Conservation (phyloP, 2,113 vertebrate species). For the Eurystomus gularis region DNA sequence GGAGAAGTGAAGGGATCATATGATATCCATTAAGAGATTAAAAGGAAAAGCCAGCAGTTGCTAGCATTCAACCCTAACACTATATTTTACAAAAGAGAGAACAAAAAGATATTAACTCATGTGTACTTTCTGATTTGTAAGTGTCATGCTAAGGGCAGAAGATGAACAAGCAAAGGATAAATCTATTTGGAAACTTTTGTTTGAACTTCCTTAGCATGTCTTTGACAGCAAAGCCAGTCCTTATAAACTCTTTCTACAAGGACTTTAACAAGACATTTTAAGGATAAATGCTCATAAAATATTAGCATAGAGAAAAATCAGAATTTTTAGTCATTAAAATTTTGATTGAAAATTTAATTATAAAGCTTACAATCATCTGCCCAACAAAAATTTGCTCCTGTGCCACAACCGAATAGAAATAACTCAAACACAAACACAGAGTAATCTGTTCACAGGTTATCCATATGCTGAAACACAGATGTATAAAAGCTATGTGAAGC, state of each 20-base stretch:
- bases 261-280: slow-evolving; percentile 47
- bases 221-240: slow-evolving; percentile 41
- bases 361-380: neutral
- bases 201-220: slow-evolving; percentile 52
- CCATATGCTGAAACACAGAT: neutral
- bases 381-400: neutral
- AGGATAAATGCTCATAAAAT: slow-evolving; percentile 14
- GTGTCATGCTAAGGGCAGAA: slow-evolving; percentile 48
- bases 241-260: slow-evolving; percentile 33
- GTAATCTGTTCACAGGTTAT: neutral
- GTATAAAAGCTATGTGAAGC: neutral
- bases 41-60: slow-evolving; percentile 9
- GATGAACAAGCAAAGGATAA: slow-evolving; percentile 55
- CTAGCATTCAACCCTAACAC: slow-evolving; percentile 2
- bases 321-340: neutral
- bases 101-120: slow-evolving; percentile 23
- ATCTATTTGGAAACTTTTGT: slow-evolving; percentile 52
- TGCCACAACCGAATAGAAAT: neutral
- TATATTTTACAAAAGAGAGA: slow-evolving; percentile 22
- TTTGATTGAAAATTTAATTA: neutral
- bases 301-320: neutral
- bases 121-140: slow-evolving; percentile 56
- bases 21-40: neutral
- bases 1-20: neutral
- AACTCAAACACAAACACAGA: neutral